A percentile compares a stretch with the other conserved stretches of the same genome.
Conservation (phyloP, 2,113 vertebrate genomes). For the Gopherus evgoodei region DNA sequence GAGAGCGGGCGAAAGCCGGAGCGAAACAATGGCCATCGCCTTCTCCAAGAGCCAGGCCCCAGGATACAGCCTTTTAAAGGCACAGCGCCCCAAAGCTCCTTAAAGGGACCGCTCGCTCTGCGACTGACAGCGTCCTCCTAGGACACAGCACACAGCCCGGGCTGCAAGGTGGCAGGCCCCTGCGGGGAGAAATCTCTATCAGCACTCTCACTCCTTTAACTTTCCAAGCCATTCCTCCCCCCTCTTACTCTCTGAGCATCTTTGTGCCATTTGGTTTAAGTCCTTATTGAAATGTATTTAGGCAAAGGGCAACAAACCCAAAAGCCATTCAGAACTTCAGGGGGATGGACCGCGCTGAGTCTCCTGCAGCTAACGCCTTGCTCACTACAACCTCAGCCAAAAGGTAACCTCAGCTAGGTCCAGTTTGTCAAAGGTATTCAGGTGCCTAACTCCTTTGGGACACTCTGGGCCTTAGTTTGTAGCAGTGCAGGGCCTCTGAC, state of each 20-base stretch:
- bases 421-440: not conserved
- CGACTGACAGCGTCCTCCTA: not conserved
- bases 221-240: no score
- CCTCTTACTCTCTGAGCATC: no score
- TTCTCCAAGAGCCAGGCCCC: not conserved
- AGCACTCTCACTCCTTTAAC: no score
- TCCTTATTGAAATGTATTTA: no score
- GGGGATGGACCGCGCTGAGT: not conserved
- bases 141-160: not conserved
- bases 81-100: not conserved
- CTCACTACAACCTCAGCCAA: not conserved
- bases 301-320: no score
- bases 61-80: constrained; percentile 81
- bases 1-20: constrained; percentile 36
- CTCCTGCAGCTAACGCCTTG: constrained; percentile 9
- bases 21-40: constrained; percentile 66
- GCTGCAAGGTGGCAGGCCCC: not conserved
- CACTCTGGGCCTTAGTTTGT: not conserved
- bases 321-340: not conserved
- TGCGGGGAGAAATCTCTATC: fast-evolving
- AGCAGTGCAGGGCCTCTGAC: not conserved
- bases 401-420: not conserved
- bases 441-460: no score
- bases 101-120: constrained; percentile 17
- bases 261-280: no score